A percentile compares a stretch with the other conserved stretches of the same genome.
Conservation (phyloP, 2,113 vertebrate genomes). For the Pycnonotus jocosus region DNA sequence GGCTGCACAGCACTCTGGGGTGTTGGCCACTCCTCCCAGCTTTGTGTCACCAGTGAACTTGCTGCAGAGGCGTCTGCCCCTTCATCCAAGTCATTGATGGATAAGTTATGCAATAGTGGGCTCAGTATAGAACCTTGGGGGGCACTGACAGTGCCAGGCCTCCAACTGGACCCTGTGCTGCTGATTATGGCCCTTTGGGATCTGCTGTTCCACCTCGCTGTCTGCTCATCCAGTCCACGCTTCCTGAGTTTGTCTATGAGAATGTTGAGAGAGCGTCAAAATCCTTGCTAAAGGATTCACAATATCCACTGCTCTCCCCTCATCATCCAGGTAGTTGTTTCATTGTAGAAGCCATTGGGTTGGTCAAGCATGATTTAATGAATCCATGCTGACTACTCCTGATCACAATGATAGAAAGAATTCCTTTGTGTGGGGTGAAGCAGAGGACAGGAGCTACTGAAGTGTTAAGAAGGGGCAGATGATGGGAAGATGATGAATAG, state of each 20-base stretch:
- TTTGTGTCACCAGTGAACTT: neutral
- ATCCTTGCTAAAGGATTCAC: neutral
- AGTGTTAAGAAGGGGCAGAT: neutral
- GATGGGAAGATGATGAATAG: neutral
- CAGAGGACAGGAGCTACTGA: neutral
- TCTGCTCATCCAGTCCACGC: neutral
- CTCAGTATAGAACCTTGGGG: neutral
- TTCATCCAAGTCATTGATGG: neutral
- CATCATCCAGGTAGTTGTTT: neutral
- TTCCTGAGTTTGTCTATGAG: neutral
- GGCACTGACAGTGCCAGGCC: neutral
- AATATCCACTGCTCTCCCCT: neutral
- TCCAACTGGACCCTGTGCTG: neutral
- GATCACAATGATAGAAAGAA: neutral
- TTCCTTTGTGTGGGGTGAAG: neutral
- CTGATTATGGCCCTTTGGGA: neutral
- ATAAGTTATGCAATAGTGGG: neutral
- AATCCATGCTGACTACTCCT: neutral
- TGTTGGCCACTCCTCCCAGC: neutral
- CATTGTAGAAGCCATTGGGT: neutral
- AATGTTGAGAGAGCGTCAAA: neutral
- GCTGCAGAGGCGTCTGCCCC: neutral
- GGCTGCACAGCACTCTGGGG: neutral
- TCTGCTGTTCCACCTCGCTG: neutral
- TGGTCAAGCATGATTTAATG: neutral